A percentile compares a stretch with the other conserved stretches of the same genome.
Evolutionary conservation across 2,888 invertebrate species (phyloP).

Genomic region (Drosophila gaucha): DNA sequence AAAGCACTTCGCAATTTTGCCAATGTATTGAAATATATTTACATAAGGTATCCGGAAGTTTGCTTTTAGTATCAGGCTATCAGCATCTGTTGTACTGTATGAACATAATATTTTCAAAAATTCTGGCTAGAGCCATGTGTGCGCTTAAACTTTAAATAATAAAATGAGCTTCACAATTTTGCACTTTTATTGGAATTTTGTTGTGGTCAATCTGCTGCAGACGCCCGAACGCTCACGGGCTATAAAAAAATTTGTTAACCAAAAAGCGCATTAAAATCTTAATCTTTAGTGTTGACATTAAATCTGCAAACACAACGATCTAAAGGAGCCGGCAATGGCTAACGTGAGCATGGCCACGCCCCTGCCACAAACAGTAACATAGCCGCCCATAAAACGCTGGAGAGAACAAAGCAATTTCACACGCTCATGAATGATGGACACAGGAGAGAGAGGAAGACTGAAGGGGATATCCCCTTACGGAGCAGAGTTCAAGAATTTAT

Average conservation of each 20-base stretch:
- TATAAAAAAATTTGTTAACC: conserved; percentile 66
- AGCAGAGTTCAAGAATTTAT: conserved; percentile 73
- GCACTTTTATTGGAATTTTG: not conserved
- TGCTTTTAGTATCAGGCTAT: too few relatives aligned
- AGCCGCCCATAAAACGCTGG: conserved; percentile 43
- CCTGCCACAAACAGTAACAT: conserved; percentile 19
- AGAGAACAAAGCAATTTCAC: conserved; percentile 75
- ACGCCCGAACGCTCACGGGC: not conserved
- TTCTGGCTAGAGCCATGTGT: too few relatives aligned
- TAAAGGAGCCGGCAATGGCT: conserved; percentile 9
- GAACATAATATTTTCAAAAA: too few relatives aligned
- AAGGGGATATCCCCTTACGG: conserved; percentile 13
- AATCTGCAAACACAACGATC: conserved; percentile 52
- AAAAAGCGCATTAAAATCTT: conserved; percentile 68
- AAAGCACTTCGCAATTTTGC: too few relatives aligned
- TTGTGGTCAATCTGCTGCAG: not conserved
- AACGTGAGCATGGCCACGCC: conserved; percentile 27
- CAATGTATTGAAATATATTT: too few relatives aligned
- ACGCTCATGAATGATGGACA: conserved; percentile 51
- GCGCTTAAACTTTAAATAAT: too few relatives aligned
- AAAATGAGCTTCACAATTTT: not conserved
- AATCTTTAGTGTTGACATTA: conserved; percentile 78
- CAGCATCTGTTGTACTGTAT: too few relatives aligned
- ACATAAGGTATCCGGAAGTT: too few relatives aligned
- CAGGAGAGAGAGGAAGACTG: not conserved